Percentiles rank a stretch among this genome's conserved stretches.
phyloP scores from a whole-genome alignment of 2,113 vertebrate genomes.

The Pandion haliaetus region DNA sequence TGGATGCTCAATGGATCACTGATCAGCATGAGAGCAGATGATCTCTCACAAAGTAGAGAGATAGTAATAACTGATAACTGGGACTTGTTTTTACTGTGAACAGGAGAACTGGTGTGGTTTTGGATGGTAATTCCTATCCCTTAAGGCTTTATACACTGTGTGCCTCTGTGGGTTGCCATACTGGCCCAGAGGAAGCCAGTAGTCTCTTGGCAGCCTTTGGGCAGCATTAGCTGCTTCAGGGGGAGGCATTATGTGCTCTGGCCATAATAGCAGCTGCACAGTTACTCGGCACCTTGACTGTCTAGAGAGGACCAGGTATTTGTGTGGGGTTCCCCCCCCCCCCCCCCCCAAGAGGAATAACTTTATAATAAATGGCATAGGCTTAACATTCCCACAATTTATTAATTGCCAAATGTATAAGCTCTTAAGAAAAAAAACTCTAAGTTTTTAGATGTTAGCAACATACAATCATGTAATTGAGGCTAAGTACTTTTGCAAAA shows the following conservation, averaged over 20 bases:
- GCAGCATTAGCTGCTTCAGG: neutral
- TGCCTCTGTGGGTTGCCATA: neutral
- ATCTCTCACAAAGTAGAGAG: neutral
- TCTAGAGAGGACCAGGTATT: neutral
- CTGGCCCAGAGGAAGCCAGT: neutral
- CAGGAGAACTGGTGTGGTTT: neutral
- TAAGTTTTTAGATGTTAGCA: neutral
- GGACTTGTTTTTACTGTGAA: neutral
- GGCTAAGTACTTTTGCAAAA: neutral
- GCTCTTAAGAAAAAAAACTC: neutral
- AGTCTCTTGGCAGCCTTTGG: neutral
- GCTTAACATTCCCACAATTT: neutral
- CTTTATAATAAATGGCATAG: neutral
- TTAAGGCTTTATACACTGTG: neutral
- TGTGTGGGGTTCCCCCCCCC: too few species aligned
- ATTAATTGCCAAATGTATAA: neutral
- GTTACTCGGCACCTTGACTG: neutral
- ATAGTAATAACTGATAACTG: neutral
- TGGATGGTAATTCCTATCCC: neutral
- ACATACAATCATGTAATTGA: neutral
- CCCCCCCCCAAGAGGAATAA: neutral
- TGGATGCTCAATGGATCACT: fast-evolving
- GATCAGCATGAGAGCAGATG: fast-evolving
- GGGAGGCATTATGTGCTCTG: fast-evolving
- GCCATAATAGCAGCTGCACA: neutral